Conservation (phyloP, 1,140 invertebrate species). For the Drosophila burlai region DNA sequence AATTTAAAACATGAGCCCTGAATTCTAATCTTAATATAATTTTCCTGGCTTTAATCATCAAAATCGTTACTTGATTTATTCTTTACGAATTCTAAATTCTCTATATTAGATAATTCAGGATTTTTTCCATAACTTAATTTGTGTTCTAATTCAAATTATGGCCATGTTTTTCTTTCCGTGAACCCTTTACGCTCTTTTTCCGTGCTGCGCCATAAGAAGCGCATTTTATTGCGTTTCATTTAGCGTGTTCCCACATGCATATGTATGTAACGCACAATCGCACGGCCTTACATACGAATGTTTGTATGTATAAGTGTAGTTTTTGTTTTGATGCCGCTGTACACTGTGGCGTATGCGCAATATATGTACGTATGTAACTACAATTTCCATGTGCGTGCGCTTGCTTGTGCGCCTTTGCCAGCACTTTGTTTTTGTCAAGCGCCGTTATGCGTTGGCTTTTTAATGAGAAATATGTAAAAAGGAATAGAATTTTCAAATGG, state of each 20-base stretch:
- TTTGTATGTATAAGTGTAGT: constrained; percentile 22
- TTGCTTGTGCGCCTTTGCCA: constrained; percentile 21
- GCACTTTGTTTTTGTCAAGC: constrained; percentile 52
- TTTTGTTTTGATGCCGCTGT: constrained; percentile 52
- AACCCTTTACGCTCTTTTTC: constrained; percentile 44
- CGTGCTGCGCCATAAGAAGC: constrained; percentile 67
- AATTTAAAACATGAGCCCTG: no score
- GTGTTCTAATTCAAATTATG: not conserved
- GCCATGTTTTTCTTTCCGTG: not conserved
- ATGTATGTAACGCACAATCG: constrained; percentile 11
- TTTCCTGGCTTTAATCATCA: no score
- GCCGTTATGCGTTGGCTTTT: constrained; percentile 48
- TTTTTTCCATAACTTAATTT: not conserved
- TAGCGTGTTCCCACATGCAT: constrained; percentile 39
- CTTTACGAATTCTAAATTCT: not conserved
- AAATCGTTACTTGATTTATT: not conserved
- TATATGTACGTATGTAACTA: constrained; percentile 29
- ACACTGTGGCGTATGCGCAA: constrained; percentile 60
- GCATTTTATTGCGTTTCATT: constrained; percentile 75
- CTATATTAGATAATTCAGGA: no score
- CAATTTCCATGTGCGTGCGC: constrained; percentile 36
- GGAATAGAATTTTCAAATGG: constrained; percentile 27
- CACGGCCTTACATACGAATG: not conserved
- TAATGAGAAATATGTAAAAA: constrained; percentile 33
- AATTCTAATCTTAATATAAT: no score